phyloP scores from a whole-genome alignment of 2,113 vertebrate genomes.

The Microtus ochrogaster region DNA sequence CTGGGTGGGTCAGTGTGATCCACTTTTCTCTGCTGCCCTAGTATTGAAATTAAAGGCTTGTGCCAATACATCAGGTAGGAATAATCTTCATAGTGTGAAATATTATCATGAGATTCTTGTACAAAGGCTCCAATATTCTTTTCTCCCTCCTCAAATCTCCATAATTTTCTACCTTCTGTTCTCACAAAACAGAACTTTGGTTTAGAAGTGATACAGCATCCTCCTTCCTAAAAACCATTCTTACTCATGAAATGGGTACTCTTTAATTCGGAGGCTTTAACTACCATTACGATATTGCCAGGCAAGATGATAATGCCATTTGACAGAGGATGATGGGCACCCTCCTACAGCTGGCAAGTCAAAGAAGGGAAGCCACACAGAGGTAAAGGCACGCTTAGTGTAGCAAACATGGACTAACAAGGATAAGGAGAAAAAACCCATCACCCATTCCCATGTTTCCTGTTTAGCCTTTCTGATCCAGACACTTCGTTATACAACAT shows the following conservation, averaged over 20 bases:
- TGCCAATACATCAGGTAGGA: background rate
- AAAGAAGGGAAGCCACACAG: background rate
- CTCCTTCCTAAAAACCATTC: background rate
- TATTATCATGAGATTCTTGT: background rate
- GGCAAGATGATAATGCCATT: background rate
- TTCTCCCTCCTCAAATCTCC: background rate
- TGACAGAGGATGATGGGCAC: background rate
- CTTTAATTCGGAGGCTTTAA: background rate
- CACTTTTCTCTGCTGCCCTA: background rate
- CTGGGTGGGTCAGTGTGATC: background rate
- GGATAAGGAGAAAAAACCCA: background rate
- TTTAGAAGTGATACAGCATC: background rate
- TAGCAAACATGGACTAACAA: background rate
- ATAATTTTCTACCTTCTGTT: background rate
- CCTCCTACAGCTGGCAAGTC: background rate
- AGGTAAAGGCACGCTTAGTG: background rate
- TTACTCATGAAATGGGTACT: conserved; percentile 9
- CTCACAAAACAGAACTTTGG: conserved; percentile 44
- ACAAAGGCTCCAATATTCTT: background rate
- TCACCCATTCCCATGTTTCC: background rate
- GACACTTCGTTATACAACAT: background rate
- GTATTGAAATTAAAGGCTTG: background rate
- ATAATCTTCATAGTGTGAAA: background rate
- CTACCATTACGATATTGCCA: background rate
- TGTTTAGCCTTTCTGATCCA: background rate